These are phyloP conservation scores for Holacanthella duospinosa DNA, from an alignment of 2,888 invertebrate species.

Conservation along the genomic window DNA sequence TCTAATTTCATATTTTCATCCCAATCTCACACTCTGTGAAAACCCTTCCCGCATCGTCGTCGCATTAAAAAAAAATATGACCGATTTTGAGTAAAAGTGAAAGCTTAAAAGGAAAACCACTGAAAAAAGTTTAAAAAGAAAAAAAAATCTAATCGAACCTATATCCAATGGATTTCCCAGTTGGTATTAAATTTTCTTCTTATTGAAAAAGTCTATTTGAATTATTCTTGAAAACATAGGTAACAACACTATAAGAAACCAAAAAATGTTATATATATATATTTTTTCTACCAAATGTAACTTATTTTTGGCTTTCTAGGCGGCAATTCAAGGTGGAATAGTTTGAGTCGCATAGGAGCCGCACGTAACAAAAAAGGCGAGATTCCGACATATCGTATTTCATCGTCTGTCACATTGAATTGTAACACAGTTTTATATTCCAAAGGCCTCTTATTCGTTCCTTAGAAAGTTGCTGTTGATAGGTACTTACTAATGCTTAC, in stretches of 20 bases:
- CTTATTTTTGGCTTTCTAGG: not conserved
- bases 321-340: too few relatives aligned
- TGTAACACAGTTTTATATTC: not conserved
- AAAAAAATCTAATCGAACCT: too few relatives aligned
- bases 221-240: too few relatives aligned
- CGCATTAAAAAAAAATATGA: not conserved
- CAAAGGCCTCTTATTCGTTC: not conserved
- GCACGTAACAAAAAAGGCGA: not conserved
- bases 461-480: not conserved
- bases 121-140: not conserved
- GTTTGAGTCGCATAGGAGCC: too few relatives aligned
- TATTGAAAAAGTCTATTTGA: too few relatives aligned
- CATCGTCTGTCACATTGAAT: not conserved
- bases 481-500: constrained; percentile 1
- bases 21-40: not conserved
- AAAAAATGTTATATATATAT: too few relatives aligned
- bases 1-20: not conserved
- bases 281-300: not conserved
- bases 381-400: constrained; percentile 4
- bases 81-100: not conserved
- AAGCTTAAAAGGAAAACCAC: not conserved
- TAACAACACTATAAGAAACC: too few relatives aligned
- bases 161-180: too few relatives aligned
- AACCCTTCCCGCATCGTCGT: too few relatives aligned
- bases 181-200: too few relatives aligned